Evolutionary conservation across 2,888 invertebrate species (phyloP).

Genomic region (Eucriotettix oculatus): DNA sequence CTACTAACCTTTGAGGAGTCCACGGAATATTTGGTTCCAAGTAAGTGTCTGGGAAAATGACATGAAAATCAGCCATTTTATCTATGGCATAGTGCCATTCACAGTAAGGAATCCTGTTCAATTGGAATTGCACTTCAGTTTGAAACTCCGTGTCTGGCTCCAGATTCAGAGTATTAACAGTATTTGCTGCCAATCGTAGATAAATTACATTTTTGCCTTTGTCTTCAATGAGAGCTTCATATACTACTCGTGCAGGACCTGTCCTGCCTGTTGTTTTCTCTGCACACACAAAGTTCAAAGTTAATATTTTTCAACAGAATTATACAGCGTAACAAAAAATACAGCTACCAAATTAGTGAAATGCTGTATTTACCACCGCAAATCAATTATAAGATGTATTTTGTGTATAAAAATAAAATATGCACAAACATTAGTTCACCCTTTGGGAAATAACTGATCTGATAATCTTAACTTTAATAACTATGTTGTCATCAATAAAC

Average conservation of each 20-base stretch:
- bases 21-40: constrained; percentile 47
- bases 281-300: too few relatives aligned
- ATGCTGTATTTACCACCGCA: too few relatives aligned
- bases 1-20: constrained; percentile 36
- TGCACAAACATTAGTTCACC: too few relatives aligned
- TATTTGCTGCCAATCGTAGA: constrained; percentile 46
- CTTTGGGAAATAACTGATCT: too few relatives aligned
- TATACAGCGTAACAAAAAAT: too few relatives aligned
- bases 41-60: constrained; percentile 54
- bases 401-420: too few relatives aligned
- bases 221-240: constrained; percentile 62
- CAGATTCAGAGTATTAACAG: constrained; percentile 44
- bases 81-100: constrained; percentile 75
- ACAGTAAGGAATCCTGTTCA: constrained; percentile 64
- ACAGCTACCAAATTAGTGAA: too few relatives aligned
- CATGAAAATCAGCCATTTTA: constrained; percentile 47
- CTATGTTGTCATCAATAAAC: too few relatives aligned
- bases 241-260: constrained; percentile 32
- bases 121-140: constrained; percentile 62
- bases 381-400: too few relatives aligned
- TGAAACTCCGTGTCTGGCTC: constrained; percentile 43
- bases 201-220: constrained; percentile 66
- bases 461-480: too few relatives aligned
- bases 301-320: too few relatives aligned
- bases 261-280: constrained; percentile 10